Evolutionary conservation across 2,888 invertebrate genomes (phyloP), one percentile per base, ranked within the genome.

Genomic region (Chrysolina americana): DNA sequence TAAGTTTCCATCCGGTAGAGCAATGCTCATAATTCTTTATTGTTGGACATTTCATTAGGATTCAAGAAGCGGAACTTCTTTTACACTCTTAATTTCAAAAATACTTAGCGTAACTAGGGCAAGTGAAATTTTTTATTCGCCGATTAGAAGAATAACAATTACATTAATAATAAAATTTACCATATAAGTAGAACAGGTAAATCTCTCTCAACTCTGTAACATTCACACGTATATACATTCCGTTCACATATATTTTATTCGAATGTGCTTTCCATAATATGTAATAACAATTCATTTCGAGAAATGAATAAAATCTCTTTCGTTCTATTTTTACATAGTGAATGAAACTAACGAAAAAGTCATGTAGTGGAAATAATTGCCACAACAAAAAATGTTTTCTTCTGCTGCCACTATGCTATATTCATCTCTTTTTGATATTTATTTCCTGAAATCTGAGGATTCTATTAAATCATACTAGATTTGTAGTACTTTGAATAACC

Each of bases 131-230:
- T 59, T 59, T 59, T 36, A 59, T 59, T 59, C 23, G 59, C 59
- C 28, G 59, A 59, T 36, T 59, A 36, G 36, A 59, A 36, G 59
- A 59, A 59, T 59, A 59, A 59, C 59, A 59, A 59, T 59, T 59
- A 59, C 59, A 59, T 59, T 59, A 59, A 59, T 28, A 59, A 59
- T 59, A 59, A 59, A 59, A 59, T 59, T 59, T 36, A 59, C 59
- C 36, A 8, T 59, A 59, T 36, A 59, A 59, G 59, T 59, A 17
- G 59, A 28, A 59, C 59, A 59, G 59, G 17, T 8, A 59, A 59
- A 59, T 59, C 28, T 59, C 59, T 59, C 59, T 59, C 28, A 15
- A 59, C 36, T 59, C 28, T 59, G 36, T 59, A 28, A 59, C 36
- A 59, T 59, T 36, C 59, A 59, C 59, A 59, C 59, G 59, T 59